Evolutionary conservation across 2,888 invertebrate genomes (phyloP), one percentile per base, ranked within the genome.

Genomic region (Cephus spinipes): DNA sequence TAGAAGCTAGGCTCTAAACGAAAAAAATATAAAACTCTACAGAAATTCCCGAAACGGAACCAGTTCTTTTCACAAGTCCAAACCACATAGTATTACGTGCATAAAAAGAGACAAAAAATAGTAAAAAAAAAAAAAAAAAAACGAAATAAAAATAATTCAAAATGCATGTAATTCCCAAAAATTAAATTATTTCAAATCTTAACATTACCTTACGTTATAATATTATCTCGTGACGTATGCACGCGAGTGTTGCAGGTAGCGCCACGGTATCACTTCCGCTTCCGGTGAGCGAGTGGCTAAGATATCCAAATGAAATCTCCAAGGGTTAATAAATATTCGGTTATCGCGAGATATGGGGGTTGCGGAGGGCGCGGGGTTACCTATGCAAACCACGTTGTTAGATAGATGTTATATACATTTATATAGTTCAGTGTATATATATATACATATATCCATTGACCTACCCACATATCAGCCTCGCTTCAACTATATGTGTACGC

Each of bases 241-340:
- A 55, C 23, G 40, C 40, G 6, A 55, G 23, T 23, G 23, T 55
- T 55, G 40, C 40, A 23, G 23, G 40, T 55, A 23, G 40, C 40
- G 40, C 40, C 40, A 55, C 40, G 81, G 81, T 75, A 76, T 75
- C 80, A 82, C 83, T 85, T 85, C 84, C 83, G 83, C 83, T 83
- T 83, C 82, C 79, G 81, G 80, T 79, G 33, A 77, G 69, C 33
- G 69, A 75, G 31, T 69, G 68, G 76, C 79, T 23, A 80, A 79
- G 81, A 77, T 86, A 88, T 88, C 88, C 80, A 85, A 88, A 87
- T 87, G 85, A 85, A 87, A 89, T 87, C 88, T 88, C 85, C 81
- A 80, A 80, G 40, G 81, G 83, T 85, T 85, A 88, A 88, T 88
- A 89, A 88, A 89, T 89, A 87, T 81, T 82, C 83, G 83, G 83